Base-by-base conservation (phyloP, 2,888 invertebrate species). In the Apamea anceps region DNA sequence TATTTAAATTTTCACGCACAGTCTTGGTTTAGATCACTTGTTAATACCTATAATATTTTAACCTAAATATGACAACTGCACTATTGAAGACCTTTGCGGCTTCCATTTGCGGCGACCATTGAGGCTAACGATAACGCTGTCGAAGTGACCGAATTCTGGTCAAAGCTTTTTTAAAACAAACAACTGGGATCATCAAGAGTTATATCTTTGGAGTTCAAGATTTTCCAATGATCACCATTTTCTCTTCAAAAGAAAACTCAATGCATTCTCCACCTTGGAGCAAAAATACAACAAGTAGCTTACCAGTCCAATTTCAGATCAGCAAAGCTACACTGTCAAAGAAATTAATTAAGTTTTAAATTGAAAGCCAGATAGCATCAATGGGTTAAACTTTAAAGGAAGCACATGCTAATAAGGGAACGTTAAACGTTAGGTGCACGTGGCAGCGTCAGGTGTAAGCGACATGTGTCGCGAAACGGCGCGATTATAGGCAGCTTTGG, bases 391-490 rank as follows among this genome's bases (percentile, higher is more conserved):
- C 57, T 66, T 72, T 68, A 48, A 79, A 66, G 70, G 74, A 70
- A 79, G 87, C 90, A 90, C 84, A 90, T 91, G 91, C 80, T 80
- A 74, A 75, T 86, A 87, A 81, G 86, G 83, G 86, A 81, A 76
- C 67, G 77, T 85, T 65, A 75, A 80, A 88, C 90, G 90, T 91
- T 84, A 79, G 78, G 60, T 92, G 91, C 92, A 91, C 91, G 88
- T 89, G 91, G 82, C 90, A 88, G 89, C 92, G 95, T 94, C 96
- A 96, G 96, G 94, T 96, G 96, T 85, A 80, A 42, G 57, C 88
- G 88, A 90, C 96, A 96, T 94, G 90, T 95, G 95, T 85, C 80
- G 93, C 91, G 91, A 93, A 93, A 93, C 93, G 90, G 70, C 65
- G 71, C 85, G 72, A 84, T 79, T 79, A 80, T 66, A 75, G 18